Evolutionary conservation across 2,113 vertebrate species (phyloP), one percentile per base, ranked within the genome.

Genomic region (Mastomys natalensis): DNA sequence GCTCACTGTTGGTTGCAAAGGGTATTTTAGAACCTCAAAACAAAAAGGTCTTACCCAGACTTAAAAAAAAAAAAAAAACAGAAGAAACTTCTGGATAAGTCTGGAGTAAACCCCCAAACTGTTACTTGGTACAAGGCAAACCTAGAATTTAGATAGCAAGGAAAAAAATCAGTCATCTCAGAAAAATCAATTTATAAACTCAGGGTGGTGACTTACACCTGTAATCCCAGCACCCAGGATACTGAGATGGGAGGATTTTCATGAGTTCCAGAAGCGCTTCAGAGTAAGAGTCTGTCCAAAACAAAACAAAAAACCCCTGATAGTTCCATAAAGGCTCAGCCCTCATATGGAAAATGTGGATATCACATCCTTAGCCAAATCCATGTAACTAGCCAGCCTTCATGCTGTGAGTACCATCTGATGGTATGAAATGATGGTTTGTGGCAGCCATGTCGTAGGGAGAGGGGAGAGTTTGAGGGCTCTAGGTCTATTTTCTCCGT

Each of bases 331-430:
- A 77, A 96, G 40, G 1, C 81, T 95, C 76, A 90, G 87, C 45
- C 66, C 95, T 72, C 87, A 96, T 94, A 87, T 93, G 78, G 91
- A 66, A 95, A 96, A 95, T 43, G 93, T 76, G 89, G 93, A n/a
- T 94, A 84, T 74, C 12, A 66, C 81, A 87, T 66, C 73, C 37
- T 95, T 89, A 77, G 51, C 91, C 89, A 91, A 81, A 94, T 34
- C 55, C 24, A 17, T 43, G 16, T 24, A 78, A 51, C 48, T 34
- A 87, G 74, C 34, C 77, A 84, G 3, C 82, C 73, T 93, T 89
- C 89, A 81, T 64, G 66, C 89, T 45, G 2, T 55, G 55, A 90
- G 70, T 84, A 77, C 93, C 93, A 40, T 74, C 55, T 90, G 48
- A 92, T 84, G 80, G 51, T 5, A 45, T 26, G 45, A 60, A 88